phyloP scores from a whole-genome alignment of 2,888 invertebrate species.

The Andrena chrysosceles region DNA sequence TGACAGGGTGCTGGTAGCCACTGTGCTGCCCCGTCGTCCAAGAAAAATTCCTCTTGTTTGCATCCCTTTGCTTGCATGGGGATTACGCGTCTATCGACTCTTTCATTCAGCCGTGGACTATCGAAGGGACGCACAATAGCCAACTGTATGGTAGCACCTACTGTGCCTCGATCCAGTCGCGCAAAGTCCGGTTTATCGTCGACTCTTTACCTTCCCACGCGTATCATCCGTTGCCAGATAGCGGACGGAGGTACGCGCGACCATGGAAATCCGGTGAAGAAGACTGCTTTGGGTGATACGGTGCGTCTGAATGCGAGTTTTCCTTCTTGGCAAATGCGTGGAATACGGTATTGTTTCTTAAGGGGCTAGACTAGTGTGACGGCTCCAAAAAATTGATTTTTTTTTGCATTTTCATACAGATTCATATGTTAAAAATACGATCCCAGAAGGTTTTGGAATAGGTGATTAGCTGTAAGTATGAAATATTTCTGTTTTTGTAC shows the following conservation, averaged over 20 bases:
- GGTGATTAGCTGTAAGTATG: too few relatives aligned
- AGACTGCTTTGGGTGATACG: conserved; percentile 9
- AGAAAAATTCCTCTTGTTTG: conserved; percentile 52
- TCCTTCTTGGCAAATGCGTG: too few relatives aligned
- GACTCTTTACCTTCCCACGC: conserved; percentile 72
- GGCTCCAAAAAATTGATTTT: too few relatives aligned
- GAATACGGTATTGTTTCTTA: too few relatives aligned
- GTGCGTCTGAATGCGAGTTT: neutral
- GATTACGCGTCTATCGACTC: conserved; percentile 63
- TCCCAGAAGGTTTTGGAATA: too few relatives aligned
- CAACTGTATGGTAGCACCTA: conserved; percentile 65
- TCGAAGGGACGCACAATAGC: conserved; percentile 63
- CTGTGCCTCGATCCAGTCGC: conserved; percentile 61
- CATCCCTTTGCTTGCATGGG: conserved; percentile 54
- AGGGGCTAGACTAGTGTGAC: too few relatives aligned
- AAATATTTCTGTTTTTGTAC: too few relatives aligned
- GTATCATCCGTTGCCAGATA: conserved; percentile 64
- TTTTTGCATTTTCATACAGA: too few relatives aligned
- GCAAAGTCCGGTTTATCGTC: conserved; percentile 62
- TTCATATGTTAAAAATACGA: too few relatives aligned
- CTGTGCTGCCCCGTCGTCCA: conserved; percentile 8
- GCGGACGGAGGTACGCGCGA: conserved; percentile 42
- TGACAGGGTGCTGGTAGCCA: neutral
- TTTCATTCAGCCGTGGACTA: conserved; percentile 66
- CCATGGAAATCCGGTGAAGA: conserved; percentile 11